phyloP scores from a whole-genome alignment of 2,113 vertebrate species.

The Xenopus tropicalis region DNA sequence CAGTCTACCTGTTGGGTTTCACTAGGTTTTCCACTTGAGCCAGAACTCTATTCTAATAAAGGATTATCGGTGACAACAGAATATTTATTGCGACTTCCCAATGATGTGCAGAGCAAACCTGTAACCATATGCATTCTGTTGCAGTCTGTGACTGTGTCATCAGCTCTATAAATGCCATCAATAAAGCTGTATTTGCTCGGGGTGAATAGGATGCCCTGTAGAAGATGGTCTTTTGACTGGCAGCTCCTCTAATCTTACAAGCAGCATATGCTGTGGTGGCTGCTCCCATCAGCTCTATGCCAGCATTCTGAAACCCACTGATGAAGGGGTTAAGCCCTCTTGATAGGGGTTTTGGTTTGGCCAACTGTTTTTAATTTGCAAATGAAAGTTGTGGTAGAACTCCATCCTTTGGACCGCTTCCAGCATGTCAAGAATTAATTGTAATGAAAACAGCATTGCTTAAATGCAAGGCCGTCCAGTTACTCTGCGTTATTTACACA shows the following conservation, averaged over 20 bases:
- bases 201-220: not conserved
- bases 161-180: too few relatives aligned
- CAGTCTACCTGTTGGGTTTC: not conserved
- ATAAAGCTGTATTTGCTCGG: too few relatives aligned
- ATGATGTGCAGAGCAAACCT: too few relatives aligned
- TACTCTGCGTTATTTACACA: conserved; percentile 99
- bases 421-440: conserved; percentile 86
- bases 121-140: too few relatives aligned
- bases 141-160: too few relatives aligned
- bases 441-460: conserved; percentile 85
- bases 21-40: not conserved
- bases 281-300: not conserved
- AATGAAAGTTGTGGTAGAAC: conserved; percentile 85
- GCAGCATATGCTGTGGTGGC: not conserved
- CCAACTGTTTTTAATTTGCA: conserved; percentile 86
- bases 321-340: conserved; percentile 70
- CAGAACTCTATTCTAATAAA: not conserved
- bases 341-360: conserved; percentile 78
- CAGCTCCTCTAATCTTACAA: not conserved
- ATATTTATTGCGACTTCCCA: not conserved
- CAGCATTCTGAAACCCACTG: conserved; percentile 2
- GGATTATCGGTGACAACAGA: not conserved
- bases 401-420: conserved; percentile 74
- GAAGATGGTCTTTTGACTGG: not conserved
- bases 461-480: conserved; percentile 87